Base-by-base conservation (phyloP, 2,797 vertebrate genomes). In the Sebastes trivittatus region DNA sequence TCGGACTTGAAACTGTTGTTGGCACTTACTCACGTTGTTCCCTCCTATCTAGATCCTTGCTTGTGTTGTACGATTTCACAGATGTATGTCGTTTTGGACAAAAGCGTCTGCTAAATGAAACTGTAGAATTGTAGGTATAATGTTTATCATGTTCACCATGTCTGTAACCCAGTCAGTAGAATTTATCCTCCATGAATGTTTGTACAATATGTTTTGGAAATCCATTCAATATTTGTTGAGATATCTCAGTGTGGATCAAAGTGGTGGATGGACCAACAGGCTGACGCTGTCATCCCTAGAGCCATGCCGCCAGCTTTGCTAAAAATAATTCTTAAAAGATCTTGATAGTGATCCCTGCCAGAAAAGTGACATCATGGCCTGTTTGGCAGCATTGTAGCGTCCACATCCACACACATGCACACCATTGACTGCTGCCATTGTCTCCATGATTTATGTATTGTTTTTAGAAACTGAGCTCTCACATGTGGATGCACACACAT, bases 321-420 rank as follows among this genome's bases (percentile, higher is more conserved):
- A 63, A 85, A 92, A 92, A 93, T 92, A 95, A 89, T 27, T 0
- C 66, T 86, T 88, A 34, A 85, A 91, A 92, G 85, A 91, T 88
- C 0, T 4, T 80, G 18, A 49, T 88, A 89, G 83, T 93, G 92
- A 93, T 86, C 73, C 60, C 70, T 86, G 80, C 72, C 68, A 77
- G 60, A 46, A 70, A 63, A 89, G 72, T 81, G 87, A 91, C 77
- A 80, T 68, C 72, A 77, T 79, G 60, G 58, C 55, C 62, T 75
- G 69, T 59, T 64, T 42, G 25, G 56, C 32, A 66, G 30, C 63
- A 58, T 25, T 64, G 49, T 25, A 38, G 25, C 46, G 59, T 61
- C 59, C 30, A 61, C 63, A 71, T 62, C 22, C 80, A 77, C 76
- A 49, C 59, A 79, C 56, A 58, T 16, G 27, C 73, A 73, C 56